phyloP scores from a whole-genome alignment of 2,797 vertebrate species.

The Sternotherus odoratus region DNA sequence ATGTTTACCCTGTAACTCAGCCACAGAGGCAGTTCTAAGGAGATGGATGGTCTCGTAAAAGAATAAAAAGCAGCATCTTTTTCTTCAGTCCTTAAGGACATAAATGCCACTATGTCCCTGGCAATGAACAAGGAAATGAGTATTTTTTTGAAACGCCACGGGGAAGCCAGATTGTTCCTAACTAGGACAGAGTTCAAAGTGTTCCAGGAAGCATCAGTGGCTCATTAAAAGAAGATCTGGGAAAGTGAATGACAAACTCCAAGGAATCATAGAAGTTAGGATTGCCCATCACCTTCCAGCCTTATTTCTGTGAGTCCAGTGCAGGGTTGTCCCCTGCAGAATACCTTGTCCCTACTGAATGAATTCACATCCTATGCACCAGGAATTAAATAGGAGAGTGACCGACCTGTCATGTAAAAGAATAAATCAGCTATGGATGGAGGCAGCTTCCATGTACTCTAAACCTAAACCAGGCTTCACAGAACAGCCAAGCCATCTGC shows the following conservation, averaged over 20 bases:
- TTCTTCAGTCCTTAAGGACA: slow-evolving; percentile 45
- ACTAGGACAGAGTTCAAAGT: background rate
- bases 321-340: background rate
- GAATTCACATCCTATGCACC: background rate
- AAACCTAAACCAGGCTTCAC: background rate
- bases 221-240: background rate
- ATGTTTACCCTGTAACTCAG: background rate
- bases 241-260: rapidly evolving
- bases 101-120: background rate
- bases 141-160: background rate
- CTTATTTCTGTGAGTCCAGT: background rate
- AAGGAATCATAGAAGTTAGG: background rate
- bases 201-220: background rate
- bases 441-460: slow-evolving; percentile 2
- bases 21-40: slow-evolving; percentile 38
- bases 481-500: slow-evolving; percentile 33
- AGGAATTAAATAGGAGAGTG: background rate
- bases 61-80: slow-evolving; percentile 57
- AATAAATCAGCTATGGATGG: background rate
- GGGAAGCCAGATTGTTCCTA: slow-evolving; percentile 8
- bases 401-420: slow-evolving; percentile 40
- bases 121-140: slow-evolving; percentile 47
- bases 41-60: slow-evolving; percentile 57
- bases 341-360: background rate
- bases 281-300: background rate